Evolutionary conservation across 1,140 invertebrate species (phyloP).

Genomic region (Drosophila sp.): DNA sequence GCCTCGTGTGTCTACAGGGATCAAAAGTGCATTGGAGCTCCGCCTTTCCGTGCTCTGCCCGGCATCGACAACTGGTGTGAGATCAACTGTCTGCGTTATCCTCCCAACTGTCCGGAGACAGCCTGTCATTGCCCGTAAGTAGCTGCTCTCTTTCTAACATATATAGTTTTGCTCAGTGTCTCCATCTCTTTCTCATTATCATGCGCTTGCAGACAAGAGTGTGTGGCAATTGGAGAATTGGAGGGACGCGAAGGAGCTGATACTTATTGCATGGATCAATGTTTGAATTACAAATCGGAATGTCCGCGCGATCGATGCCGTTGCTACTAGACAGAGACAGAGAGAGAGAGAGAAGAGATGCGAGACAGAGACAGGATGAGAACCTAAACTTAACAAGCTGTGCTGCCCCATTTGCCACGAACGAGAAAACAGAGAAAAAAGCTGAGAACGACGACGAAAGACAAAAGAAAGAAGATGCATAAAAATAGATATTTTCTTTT

Average conservation of each 20-base stretch:
- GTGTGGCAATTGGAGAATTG: constrained; percentile 91
- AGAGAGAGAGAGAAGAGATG: neutral
- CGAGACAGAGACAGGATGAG: constrained; percentile 8
- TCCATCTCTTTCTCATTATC: neutral
- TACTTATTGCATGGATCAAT: constrained; percentile 93
- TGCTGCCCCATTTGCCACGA: constrained; percentile 70
- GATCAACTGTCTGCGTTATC: constrained; percentile 92
- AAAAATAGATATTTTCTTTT: constrained; percentile 5
- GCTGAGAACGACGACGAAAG: constrained; percentile 7
- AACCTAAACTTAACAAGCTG: constrained; percentile 50
- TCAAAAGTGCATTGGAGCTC: constrained; percentile 90
- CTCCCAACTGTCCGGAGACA: constrained; percentile 91
- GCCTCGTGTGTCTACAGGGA: constrained; percentile 85
- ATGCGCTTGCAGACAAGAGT: constrained; percentile 87
- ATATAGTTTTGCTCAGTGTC: neutral
- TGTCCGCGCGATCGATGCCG: constrained; percentile 90
- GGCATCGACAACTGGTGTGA: constrained; percentile 93
- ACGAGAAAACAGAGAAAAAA: no score
- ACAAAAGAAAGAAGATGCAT: neutral
- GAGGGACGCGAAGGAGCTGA: constrained; percentile 90
- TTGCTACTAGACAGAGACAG: constrained; percentile 86
- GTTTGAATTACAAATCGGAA: constrained; percentile 89
- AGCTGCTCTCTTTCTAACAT: constrained; percentile 19
- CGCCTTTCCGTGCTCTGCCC: constrained; percentile 87
- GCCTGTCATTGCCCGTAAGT: constrained; percentile 94